Evolutionary conservation across 2,113 vertebrate species (phyloP).

Genomic region (Riparia riparia): DNA sequence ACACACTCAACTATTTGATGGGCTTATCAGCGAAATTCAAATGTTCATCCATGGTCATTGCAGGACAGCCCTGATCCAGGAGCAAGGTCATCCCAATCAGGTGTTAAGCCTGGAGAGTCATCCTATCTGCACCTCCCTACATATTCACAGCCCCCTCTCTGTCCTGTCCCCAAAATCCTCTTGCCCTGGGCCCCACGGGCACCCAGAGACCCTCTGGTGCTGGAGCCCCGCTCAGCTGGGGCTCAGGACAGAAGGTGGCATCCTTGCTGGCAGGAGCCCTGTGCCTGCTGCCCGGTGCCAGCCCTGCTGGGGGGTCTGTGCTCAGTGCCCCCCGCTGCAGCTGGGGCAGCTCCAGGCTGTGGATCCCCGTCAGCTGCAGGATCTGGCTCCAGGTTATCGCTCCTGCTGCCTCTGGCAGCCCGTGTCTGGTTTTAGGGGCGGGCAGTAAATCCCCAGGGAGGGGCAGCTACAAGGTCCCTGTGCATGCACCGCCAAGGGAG

Average conservation of each 20-base stretch:
- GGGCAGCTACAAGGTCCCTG: background rate
- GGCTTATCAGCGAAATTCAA: constrained; percentile 48
- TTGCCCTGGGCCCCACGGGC: accelerated
- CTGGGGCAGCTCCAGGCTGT: background rate
- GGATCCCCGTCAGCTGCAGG: background rate
- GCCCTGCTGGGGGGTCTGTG: background rate
- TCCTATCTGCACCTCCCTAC: background rate
- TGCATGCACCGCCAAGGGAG: background rate
- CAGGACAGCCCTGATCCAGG: constrained; percentile 15
- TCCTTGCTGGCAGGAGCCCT: background rate
- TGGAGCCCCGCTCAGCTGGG: background rate
- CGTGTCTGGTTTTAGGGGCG: background rate
- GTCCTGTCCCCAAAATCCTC: background rate
- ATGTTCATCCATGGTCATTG: background rate
- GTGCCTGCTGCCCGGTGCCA: background rate
- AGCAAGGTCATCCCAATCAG: constrained; percentile 62
- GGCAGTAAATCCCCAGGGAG: background rate
- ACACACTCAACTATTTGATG: constrained; percentile 60
- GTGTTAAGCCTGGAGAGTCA: background rate
- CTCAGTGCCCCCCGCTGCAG: background rate
- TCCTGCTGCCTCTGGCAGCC: constrained; percentile 9
- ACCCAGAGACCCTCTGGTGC: background rate
- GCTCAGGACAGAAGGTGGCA: background rate
- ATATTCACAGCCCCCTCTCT: background rate
- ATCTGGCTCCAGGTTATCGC: background rate